Conservation (phyloP, 2,113 vertebrate species). For the Columba janthina region DNA sequence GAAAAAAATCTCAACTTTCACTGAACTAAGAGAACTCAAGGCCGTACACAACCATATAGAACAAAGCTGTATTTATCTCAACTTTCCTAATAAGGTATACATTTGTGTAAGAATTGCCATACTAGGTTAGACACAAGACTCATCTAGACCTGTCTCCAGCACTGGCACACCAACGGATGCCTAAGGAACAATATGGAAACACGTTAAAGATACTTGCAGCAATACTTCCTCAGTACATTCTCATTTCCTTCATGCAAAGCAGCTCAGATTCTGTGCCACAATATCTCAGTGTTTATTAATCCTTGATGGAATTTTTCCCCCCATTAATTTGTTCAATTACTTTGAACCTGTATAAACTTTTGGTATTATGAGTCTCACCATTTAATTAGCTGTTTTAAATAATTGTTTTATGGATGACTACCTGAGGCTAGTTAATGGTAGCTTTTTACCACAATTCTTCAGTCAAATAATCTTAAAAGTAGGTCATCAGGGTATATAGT, state of each 20-base stretch:
- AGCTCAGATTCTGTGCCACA: background rate
- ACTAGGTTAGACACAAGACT: background rate
- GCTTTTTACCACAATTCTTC: background rate
- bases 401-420: background rate
- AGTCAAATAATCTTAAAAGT: background rate
- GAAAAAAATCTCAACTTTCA: background rate
- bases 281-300: background rate
- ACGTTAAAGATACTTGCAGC: background rate
- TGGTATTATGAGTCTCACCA: background rate
- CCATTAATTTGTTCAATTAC: background rate
- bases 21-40: background rate
- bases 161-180: background rate
- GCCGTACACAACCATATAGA: accelerated
- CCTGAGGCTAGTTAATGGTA: background rate
- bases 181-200: background rate
- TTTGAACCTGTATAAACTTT: background rate
- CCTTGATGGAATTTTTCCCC: background rate
- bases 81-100: background rate
- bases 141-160: background rate
- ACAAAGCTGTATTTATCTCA: background rate
- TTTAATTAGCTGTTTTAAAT: background rate
- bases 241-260: background rate
- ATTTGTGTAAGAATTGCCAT: background rate
- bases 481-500: background rate
- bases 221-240: background rate